Evolutionary conservation across 2,113 vertebrate genomes (phyloP), one percentile per base, ranked within the genome.

Genomic region (Dipodomys ordii): DNA sequence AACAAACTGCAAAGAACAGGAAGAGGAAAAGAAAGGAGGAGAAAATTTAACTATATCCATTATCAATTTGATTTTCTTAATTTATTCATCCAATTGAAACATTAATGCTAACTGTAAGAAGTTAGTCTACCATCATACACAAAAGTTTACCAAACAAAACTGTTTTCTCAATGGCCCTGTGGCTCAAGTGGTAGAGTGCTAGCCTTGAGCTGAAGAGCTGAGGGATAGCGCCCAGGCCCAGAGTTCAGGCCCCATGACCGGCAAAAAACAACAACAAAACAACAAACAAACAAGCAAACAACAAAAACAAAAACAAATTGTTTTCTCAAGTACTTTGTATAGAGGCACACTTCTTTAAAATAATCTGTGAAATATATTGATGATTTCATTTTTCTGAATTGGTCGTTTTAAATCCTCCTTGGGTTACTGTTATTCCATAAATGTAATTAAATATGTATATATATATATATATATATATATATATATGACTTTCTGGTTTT

Each of bases 361-460:
- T 32, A 82, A 44, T 86, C 46, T 83, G 39, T 30, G 6, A 18
- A 83, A 80, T 60, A 25, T 22, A 74, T 83, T 62, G 62, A 91
- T 74, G 28, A 77, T 79, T 23, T 79, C 60, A 80, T 94, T 13
- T 72, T 81, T 94, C 74, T 87, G n/a, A 81, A 69, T 91, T 93
- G n/a, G 12, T 64, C 30, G 27, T 91, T 27, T 57, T 87, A 91
- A 87, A 79, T 94, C 82, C 65, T 87, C 67, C 35, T 35, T 35
- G n/a, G 35, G 39, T 72, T 67, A 19, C 39, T 39, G 35, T 39
- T 39, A 39, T 39, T 57, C 15, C 53, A 57, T 13, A 15, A 57
- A 13, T 57, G 53, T 57, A 57, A 2, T 57, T 57, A 57, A 15
- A 57, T 57, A 13, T 16, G 15, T 12, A 49, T 57, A 57, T 15